A percentile compares a stretch with the other conserved stretches of the same genome.
phyloP scores from a whole-genome alignment of 1,140 invertebrate species.

The Drosophila seguyi region DNA sequence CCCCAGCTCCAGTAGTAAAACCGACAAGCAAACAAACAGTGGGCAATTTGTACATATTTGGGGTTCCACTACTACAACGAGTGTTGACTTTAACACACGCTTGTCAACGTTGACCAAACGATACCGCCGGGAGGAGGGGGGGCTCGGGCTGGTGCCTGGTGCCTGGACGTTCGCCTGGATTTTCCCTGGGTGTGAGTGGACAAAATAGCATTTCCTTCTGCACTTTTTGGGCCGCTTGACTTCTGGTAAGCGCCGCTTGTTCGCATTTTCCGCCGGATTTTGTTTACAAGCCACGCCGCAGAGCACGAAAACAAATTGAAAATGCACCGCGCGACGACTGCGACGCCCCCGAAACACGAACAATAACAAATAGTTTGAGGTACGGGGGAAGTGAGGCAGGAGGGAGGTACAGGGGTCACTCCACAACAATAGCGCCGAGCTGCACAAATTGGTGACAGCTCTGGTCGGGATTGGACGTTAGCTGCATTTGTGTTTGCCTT shows the following conservation, averaged over 20 bases:
- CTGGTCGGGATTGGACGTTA: constrained; percentile 41
- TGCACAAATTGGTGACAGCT: constrained; percentile 62
- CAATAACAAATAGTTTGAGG: constrained; percentile 25
- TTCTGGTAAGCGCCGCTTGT: constrained; percentile 68
- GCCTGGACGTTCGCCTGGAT: background rate
- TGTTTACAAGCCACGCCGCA: constrained; percentile 78
- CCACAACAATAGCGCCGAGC: constrained; percentile 26
- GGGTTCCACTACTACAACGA: constrained; percentile 3
- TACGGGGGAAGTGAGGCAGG: too few species aligned
- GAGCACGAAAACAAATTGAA: constrained; percentile 80
- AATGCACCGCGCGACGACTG: constrained; percentile 51
- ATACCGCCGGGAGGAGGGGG: constrained; percentile 12
- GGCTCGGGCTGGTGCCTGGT: background rate
- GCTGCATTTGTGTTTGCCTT: constrained; percentile 67
- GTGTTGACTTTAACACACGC: constrained; percentile 62
- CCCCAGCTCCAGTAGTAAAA: constrained; percentile 19
- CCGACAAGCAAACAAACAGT: constrained; percentile 58
- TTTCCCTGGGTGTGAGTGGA: constrained; percentile 22
- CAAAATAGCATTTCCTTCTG: constrained; percentile 79
- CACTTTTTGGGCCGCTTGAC: constrained; percentile 61
- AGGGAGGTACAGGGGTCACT: constrained; percentile 2
- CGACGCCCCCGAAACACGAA: constrained; percentile 24
- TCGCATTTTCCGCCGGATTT: constrained; percentile 80
- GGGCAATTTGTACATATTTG: constrained; percentile 76
- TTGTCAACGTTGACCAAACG: constrained; percentile 66